These are phyloP conservation scores for Theocolax elegans DNA, from an alignment of 1,140 invertebrate genomes.

Conservation along the genomic window DNA sequence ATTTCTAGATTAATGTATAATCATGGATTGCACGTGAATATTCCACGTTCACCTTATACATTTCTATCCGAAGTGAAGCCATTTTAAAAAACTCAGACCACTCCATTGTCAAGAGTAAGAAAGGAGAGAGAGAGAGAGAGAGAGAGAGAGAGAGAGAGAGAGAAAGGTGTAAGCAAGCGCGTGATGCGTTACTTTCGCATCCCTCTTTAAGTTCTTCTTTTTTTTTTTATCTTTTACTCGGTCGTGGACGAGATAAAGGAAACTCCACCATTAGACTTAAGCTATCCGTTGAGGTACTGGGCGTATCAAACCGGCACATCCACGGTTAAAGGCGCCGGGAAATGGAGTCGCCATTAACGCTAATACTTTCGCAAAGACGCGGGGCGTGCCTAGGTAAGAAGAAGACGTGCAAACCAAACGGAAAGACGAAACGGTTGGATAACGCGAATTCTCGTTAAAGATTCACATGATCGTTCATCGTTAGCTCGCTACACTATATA, in stretches of 20 bases:
- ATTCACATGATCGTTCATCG: conserved; percentile 14
- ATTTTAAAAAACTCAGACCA: no score
- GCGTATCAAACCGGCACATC: conserved; percentile 18
- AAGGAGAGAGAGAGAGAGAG: neutral
- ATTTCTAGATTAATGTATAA: no score
- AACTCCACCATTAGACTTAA: conserved; percentile 29
- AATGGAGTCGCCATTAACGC: conserved; percentile 36
- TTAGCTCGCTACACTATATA: neutral
- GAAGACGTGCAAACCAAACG: neutral
- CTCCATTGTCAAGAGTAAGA: no score
- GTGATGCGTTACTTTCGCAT: neutral
- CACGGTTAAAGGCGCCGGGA: conserved; percentile 17
- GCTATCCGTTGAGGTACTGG: conserved; percentile 11
- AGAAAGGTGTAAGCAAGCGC: neutral
- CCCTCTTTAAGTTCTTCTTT: neutral
- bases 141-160: neutral
- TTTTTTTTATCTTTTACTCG: no score
- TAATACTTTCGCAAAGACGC: conserved; percentile 39
- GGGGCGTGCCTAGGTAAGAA: conserved; percentile 11
- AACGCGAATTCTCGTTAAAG: conserved; percentile 10
- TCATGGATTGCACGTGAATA: no score
- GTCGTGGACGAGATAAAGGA: conserved; percentile 18
- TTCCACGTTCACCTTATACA: no score
- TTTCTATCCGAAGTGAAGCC: no score
- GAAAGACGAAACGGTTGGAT: conserved; percentile 8